Evolutionary conservation across 2,888 invertebrate species (phyloP).

Genomic region (Pollenia amentaria): DNA sequence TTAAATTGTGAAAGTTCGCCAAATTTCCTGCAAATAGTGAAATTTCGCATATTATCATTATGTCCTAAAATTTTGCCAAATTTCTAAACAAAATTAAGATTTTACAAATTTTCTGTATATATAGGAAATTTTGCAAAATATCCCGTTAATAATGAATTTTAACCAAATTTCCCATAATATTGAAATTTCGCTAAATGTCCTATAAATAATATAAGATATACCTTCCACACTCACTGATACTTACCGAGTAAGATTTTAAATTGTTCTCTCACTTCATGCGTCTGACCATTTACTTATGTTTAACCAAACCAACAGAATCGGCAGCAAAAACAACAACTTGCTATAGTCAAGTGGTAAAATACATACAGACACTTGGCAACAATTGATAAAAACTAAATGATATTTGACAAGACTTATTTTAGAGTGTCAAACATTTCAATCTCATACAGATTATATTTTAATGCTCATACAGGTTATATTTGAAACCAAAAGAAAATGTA

Average conservation of each 20-base stretch:
- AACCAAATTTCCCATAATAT: too few species aligned
- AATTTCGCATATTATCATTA: too few species aligned
- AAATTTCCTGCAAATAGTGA: too few species aligned
- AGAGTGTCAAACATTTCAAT: constrained; percentile 4
- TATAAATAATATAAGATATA: too few species aligned
- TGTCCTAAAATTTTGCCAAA: too few species aligned
- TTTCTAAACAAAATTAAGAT: too few species aligned
- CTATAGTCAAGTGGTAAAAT: background rate
- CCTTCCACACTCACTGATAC: background rate
- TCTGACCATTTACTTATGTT: constrained; percentile 27
- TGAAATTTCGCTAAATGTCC: too few species aligned
- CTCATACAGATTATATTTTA: background rate
- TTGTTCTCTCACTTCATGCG: background rate
- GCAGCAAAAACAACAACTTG: constrained; percentile 3
- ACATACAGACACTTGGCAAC: constrained; percentile 22
- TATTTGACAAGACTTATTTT: constrained; percentile 1
- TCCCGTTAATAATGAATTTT: too few species aligned
- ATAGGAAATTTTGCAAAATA: too few species aligned
- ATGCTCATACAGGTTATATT: background rate
- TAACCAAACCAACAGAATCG: background rate
- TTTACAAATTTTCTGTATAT: too few species aligned
- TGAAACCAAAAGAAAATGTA: too few species aligned
- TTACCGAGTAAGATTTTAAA: background rate
- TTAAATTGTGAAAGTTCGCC: too few species aligned
- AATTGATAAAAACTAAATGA: constrained; percentile 29